Evolutionary conservation across 2,113 vertebrate genomes (phyloP).

Genomic region (Coptodon bakossiorum): DNA sequence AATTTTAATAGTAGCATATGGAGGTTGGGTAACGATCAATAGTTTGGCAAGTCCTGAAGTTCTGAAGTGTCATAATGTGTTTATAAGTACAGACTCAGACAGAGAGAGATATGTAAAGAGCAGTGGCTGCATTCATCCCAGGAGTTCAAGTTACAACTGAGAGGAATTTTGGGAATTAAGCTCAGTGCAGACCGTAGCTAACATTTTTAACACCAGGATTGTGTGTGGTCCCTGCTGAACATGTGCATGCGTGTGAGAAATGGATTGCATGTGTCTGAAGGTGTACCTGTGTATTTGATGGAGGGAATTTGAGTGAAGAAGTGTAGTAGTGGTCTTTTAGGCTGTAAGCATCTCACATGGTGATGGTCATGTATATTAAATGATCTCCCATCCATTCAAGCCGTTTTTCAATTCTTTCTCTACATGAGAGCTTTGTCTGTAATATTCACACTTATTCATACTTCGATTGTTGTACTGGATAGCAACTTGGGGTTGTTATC

Average conservation of each 20-base stretch:
- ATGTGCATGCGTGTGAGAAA: neutral
- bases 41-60: neutral
- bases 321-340: neutral
- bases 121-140: neutral
- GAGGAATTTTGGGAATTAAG: constrained; percentile 51
- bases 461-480: neutral
- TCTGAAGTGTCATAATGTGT: neutral
- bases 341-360: neutral
- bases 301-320: neutral
- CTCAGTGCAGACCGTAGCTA: constrained; percentile 34
- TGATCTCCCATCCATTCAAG: neutral
- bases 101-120: neutral
- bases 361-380: neutral
- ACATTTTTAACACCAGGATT: constrained; percentile 44
- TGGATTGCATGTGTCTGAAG: neutral
- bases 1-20: neutral
- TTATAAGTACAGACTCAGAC: neutral
- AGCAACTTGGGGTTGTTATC: neutral
- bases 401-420: neutral
- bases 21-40: neutral
- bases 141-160: constrained; percentile 43
- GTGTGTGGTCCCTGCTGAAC: constrained; percentile 53
- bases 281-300: neutral
- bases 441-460: neutral
- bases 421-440: neutral